A percentile compares a stretch with the other conserved stretches of the same genome.
Conservation (phyloP, 92 coral and sea anemone genomes). For the Parazoanthus swiftii region DNA sequence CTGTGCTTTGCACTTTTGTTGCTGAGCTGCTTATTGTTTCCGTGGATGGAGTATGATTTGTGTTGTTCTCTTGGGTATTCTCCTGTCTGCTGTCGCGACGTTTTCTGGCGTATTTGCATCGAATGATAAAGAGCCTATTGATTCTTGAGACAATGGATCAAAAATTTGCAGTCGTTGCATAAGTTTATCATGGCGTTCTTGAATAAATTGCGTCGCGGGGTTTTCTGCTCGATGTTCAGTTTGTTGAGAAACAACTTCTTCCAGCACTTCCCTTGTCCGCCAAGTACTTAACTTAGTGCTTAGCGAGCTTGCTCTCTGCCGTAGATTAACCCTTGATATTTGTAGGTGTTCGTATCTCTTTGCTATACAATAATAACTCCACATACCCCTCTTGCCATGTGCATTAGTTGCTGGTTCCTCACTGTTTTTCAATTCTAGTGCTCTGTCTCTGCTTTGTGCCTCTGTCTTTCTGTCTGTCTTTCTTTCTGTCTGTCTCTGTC, state of each 20-base stretch:
- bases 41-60: not conserved
- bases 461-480: too few species aligned
- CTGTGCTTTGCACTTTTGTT: too few species aligned
- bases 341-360: not conserved
- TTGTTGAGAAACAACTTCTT: not conserved
- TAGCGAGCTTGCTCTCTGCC: not conserved
- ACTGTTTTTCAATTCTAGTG: not conserved
- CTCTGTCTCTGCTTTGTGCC: not conserved
- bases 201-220: not conserved
- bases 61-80: not conserved
- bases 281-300: not conserved
- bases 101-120: not conserved
- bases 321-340: not conserved
- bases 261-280: not conserved
- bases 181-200: not conserved
- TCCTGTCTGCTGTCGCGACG: not conserved
- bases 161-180: not conserved
- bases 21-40: not conserved
- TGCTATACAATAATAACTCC: not conserved
- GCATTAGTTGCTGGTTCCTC: not conserved
- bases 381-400: not conserved
- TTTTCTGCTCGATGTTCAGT: not conserved
- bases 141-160: not conserved
- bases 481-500: too few species aligned
- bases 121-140: not conserved